These are phyloP conservation scores for Plemyria rubiginata DNA, from an alignment of 2,888 invertebrate species.

Conservation along the genomic window DNA sequence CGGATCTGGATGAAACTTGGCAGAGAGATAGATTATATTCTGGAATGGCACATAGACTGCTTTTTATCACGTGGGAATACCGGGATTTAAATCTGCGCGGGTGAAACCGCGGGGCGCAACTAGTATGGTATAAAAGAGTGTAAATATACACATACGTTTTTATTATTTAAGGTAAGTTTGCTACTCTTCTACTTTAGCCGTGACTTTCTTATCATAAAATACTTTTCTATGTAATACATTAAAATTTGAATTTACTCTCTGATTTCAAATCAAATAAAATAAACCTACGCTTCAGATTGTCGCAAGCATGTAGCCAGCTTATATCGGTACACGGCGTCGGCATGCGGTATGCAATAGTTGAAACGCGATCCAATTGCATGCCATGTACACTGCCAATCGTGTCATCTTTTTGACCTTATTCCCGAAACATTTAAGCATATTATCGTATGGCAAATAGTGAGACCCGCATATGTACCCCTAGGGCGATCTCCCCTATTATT, in stretches of 20 bases:
- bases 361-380: conserved; percentile 65
- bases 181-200: no score
- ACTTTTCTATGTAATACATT: no score
- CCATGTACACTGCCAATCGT: conserved; percentile 57
- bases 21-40: no score
- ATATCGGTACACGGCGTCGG: conserved; percentile 59
- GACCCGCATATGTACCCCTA: conserved; percentile 65
- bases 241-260: background rate
- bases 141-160: no score
- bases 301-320: conserved; percentile 43
- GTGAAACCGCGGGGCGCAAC: no score
- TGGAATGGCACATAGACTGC: no score
- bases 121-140: no score
- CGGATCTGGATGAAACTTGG: no score
- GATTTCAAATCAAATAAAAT: background rate
- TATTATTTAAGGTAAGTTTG: no score
- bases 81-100: no score
- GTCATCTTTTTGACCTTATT: conserved; percentile 18
- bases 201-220: no score
- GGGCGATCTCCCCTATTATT: conserved; percentile 71
- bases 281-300: conserved; percentile 32
- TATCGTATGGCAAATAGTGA: conserved; percentile 3
- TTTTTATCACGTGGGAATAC: no score
- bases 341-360: conserved; percentile 62
- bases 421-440: conserved; percentile 15